Percentiles rank a stretch among this genome's conserved stretches.
Evolutionary conservation across 2,888 invertebrate genomes (phyloP).

Genomic region (Ariolimax columbianus): DNA sequence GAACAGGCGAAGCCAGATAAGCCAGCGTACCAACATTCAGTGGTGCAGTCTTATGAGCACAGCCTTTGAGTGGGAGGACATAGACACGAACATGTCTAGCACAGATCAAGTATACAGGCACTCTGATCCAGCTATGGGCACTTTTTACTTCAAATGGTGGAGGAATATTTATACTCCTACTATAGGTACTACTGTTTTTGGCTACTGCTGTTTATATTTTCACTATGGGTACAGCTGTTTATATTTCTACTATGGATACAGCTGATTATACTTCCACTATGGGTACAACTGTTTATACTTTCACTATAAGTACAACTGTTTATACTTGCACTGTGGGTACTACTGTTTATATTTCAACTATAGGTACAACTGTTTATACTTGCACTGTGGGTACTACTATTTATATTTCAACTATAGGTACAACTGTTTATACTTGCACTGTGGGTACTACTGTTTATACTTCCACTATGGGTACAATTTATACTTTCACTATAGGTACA

Average conservation of each 20-base stretch:
- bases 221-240: too few species aligned
- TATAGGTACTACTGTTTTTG: conserved; percentile 75
- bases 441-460: neutral
- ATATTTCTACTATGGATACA: too few species aligned
- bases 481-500: too few species aligned
- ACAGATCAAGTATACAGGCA: conserved; percentile 58
- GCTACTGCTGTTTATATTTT: neutral
- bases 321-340: too few species aligned
- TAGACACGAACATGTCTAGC: conserved; percentile 85
- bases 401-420: neutral
- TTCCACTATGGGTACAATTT: neutral
- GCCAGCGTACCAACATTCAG: conserved; percentile 94
- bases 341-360: too few species aligned
- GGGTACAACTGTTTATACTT: too few species aligned
- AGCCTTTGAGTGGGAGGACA: conserved; percentile 88
- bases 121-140: conserved; percentile 41
- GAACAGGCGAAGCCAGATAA: conserved; percentile 80
- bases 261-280: too few species aligned
- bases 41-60: conserved; percentile 90
- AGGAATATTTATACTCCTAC: conserved; percentile 75
- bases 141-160: conserved; percentile 67
- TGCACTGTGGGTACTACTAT: too few species aligned
- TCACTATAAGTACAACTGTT: too few species aligned
- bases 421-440: neutral
- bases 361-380: too few species aligned